Base-by-base conservation (phyloP, 2,888 invertebrate species). In the Matsumyia berberina region DNA sequence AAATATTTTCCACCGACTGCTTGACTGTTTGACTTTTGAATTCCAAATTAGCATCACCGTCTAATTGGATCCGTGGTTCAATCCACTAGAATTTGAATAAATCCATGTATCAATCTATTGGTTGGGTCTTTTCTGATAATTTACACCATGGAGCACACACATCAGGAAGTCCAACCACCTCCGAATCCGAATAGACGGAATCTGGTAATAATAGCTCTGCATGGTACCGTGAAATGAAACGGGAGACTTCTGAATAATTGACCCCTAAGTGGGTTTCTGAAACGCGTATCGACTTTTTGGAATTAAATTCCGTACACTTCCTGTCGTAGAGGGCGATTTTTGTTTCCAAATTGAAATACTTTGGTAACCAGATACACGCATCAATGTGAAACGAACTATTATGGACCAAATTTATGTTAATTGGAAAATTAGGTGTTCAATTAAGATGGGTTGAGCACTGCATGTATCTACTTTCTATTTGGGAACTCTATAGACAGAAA, bases 61-160 rank as follows among this genome's bases (percentile, higher is more conserved):
- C 57, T 73, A 64, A 64, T 73, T 53, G 44, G 53, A 51, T 73
- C 42, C n/a, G n/a, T n/a, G 33, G 39, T 72, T 60, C 58, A 8
- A 15, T 53, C 33, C 62, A 31, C 42, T 31, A 60, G 42, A 53
- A 42, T 73, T 24, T n/a, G 51, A 42, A 62, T 53, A 5, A 64
- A 39, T 7, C 19, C 4, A 58, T 58, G 37, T 39, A 31, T 49
- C 37, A 58, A 29, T 70, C 19, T 15, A 51, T 60, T 15, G 57
- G 33, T 58, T 55, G 12, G 4, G 4, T 55, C 35, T 55, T 55
- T 17, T 55, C 17, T 15, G 35, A 55, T 1, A 11, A 17, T 55
- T 35, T 15, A 33, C 33, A 35, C 17, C 55, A n/a, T n/a, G n/a
- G n/a, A n/a, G n/a, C n/a, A 35, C 11, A 17, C 0, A 55, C 33